A percentile compares a stretch with the other conserved stretches of the same genome.
Conservation (phyloP, 2,888 invertebrate species). For the Metacarcinus magister region DNA sequence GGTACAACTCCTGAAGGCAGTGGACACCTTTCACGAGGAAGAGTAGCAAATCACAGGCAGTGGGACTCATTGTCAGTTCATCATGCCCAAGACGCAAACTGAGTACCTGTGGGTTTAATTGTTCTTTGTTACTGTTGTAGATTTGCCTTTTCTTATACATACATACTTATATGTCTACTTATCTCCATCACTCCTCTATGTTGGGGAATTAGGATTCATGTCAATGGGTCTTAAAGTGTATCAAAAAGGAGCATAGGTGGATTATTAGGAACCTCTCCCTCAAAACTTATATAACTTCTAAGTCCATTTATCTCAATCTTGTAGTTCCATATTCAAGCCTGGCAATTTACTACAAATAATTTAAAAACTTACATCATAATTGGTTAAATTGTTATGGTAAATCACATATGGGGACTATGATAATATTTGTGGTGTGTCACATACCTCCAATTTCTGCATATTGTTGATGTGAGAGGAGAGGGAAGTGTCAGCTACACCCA, state of each 20-base stretch:
- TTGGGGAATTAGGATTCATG: too few relatives aligned
- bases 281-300: too few relatives aligned
- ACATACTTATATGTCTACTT: neutral
- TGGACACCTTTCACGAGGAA: constrained; percentile 60
- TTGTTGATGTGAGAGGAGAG: constrained; percentile 42
- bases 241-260: too few relatives aligned
- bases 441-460: constrained; percentile 70
- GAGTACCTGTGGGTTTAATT: constrained; percentile 53
- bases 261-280: too few relatives aligned
- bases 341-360: neutral
- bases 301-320: neutral
- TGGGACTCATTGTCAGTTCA: constrained; percentile 70
- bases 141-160: neutral
- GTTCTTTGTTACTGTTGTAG: neutral
- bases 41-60: constrained; percentile 56
- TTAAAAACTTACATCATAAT: neutral
- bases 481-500: constrained; percentile 1
- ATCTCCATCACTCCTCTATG: neutral
- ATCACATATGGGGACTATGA: neutral
- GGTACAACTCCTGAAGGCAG: constrained; percentile 65
- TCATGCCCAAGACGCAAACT: constrained; percentile 72
- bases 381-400: too few relatives aligned
- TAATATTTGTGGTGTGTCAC: neutral
- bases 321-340: too few relatives aligned
- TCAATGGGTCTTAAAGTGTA: too few relatives aligned